A percentile compares a stretch with the other conserved stretches of the same genome.
phyloP scores from a whole-genome alignment of 1,140 invertebrate species.

The Ips typographus region DNA sequence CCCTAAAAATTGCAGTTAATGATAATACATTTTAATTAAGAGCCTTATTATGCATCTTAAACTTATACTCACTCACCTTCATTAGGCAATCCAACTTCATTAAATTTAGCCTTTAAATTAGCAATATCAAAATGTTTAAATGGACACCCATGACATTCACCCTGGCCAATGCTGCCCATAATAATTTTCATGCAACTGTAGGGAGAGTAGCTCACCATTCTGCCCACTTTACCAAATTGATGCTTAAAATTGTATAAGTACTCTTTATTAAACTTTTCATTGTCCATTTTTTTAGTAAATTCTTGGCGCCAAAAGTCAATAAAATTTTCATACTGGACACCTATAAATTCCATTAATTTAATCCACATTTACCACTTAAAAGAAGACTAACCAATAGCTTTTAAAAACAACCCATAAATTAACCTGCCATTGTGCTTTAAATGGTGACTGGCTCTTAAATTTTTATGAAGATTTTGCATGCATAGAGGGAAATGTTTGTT shows the following conservation, averaged over 20 bases:
- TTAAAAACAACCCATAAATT: slow-evolving; percentile 93
- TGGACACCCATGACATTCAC: slow-evolving; percentile 92
- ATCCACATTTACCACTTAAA: neutral
- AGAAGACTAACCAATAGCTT: slow-evolving; percentile 60
- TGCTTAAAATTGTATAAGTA: slow-evolving; percentile 92
- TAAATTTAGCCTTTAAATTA: slow-evolving; percentile 74
- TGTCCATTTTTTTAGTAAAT: slow-evolving; percentile 87
- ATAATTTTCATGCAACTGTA: slow-evolving; percentile 94
- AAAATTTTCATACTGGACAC: slow-evolving; percentile 46
- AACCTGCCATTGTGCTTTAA: slow-evolving; percentile 84
- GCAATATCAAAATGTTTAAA: slow-evolving; percentile 78
- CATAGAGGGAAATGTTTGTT: slow-evolving; percentile 90
- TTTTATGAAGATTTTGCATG: slow-evolving; percentile 87
- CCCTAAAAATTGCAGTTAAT: neutral
- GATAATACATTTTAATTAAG: neutral
- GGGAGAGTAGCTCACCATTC: slow-evolving; percentile 85
- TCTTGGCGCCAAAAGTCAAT: slow-evolving; percentile 84
- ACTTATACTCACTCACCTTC: slow-evolving; percentile 46
- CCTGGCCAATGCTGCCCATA: slow-evolving; percentile 68
- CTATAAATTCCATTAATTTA: slow-evolving; percentile 22
- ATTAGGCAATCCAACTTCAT: slow-evolving; percentile 61
- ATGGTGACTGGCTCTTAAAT: slow-evolving; percentile 78
- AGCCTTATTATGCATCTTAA: neutral
- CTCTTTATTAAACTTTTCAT: slow-evolving; percentile 89
- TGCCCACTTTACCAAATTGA: slow-evolving; percentile 95